phyloP scores from a whole-genome alignment of 2,113 vertebrate species.

The Gopherus evgoodei region DNA sequence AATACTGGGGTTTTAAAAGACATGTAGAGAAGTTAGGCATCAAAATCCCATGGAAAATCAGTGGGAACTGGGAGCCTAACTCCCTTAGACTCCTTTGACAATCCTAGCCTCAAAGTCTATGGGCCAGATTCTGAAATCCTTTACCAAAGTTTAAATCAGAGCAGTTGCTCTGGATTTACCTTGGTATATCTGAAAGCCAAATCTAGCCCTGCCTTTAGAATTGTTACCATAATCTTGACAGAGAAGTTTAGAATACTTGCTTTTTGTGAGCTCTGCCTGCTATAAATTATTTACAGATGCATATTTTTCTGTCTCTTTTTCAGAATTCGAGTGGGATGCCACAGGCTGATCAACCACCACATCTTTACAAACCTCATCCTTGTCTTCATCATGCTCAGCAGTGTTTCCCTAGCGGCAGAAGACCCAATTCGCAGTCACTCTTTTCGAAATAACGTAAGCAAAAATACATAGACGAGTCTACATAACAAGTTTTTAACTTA shows the following conservation, averaged over 20 bases:
- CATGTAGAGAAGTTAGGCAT: neutral
- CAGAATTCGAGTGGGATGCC: slow-evolving; percentile 96
- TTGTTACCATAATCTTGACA: neutral
- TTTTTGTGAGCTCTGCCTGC: slow-evolving; percentile 15
- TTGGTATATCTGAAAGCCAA: neutral
- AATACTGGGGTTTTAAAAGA: neutral
- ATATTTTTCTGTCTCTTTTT: slow-evolving; percentile 57
- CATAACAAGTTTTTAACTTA: neutral
- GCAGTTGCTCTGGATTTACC: neutral
- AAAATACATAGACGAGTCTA: neutral
- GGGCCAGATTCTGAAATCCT: neutral
- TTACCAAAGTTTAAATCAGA: neutral
- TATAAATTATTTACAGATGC: neutral
- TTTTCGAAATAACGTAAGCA: slow-evolving; percentile 95
- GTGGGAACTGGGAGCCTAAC: neutral
- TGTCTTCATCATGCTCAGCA: slow-evolving; percentile 99
- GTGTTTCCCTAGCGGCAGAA: slow-evolving; percentile 95
- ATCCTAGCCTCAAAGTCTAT: neutral
- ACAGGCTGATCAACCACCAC: slow-evolving; percentile 97
- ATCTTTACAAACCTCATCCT: slow-evolving; percentile 99
- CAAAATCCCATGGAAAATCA: neutral
- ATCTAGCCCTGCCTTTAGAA: neutral
- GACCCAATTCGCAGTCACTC: slow-evolving; percentile 97
- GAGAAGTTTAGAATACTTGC: slow-evolving; percentile 9
- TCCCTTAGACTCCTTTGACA: neutral